phyloP scores from a whole-genome alignment of 2,797 vertebrate species.

The Acanthurus leucopareius region DNA sequence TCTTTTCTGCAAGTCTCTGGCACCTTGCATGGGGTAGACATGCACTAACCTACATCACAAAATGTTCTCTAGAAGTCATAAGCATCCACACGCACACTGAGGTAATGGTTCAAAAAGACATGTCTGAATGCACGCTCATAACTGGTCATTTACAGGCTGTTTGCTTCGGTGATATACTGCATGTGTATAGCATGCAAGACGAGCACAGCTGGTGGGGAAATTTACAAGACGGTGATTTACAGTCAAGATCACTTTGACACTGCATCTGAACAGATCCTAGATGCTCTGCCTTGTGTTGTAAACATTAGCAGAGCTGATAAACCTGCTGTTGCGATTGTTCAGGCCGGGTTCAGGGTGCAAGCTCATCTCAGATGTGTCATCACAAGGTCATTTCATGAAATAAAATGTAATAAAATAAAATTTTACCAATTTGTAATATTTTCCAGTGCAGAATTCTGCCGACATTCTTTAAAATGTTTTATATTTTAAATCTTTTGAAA shows the following conservation, averaged over 20 bases:
- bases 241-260: not conserved
- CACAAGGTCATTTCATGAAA: not conserved
- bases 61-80: not conserved
- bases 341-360: not conserved
- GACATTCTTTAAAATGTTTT: no score
- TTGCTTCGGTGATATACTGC: conserved; percentile 33
- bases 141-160: conserved; percentile 50
- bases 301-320: not conserved
- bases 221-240: not conserved
- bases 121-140: conserved; percentile 18
- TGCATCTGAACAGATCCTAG: not conserved
- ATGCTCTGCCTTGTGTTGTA: not conserved
- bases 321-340: not conserved
- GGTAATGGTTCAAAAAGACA: conserved; percentile 38
- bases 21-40: conserved; percentile 9
- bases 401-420: no score
- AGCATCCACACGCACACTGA: conserved; percentile 40
- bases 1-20: not conserved
- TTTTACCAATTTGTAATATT: no score
- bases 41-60: not conserved
- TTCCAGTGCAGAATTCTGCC: no score
- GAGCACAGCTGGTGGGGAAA: conserved; percentile 10
- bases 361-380: not conserved
- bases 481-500: no score
- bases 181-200: conserved; percentile 20